Base-by-base conservation (phyloP, 2,113 vertebrate species). In the Lanius ludovicianus region DNA sequence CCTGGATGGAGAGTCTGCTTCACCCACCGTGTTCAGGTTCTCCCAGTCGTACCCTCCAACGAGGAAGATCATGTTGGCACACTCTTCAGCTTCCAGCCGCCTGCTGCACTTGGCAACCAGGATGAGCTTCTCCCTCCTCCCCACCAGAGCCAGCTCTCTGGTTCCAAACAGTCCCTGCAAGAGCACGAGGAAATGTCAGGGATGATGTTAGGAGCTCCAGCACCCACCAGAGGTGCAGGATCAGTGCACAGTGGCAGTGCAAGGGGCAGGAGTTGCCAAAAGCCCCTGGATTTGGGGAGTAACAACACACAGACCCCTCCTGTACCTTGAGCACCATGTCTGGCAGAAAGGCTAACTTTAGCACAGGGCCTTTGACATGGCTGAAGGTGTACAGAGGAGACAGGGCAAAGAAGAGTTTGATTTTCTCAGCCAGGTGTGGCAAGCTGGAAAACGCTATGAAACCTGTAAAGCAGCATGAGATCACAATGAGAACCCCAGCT, bases 401-500 rank as follows among this genome's bases (percentile, higher is more conserved):
- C 97, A 99, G 95, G 20, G 96, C 99, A 25, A 99, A 96, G 94
- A 99, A 99, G 91, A 99, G 84, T 77, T 97, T 98, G 92, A 99
- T 98, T 98, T 98, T 99, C 89, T 96, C 85, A 44, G 98, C 99
- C 88, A 99, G 95, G 7, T 98, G 97, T 4, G 99, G 99, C 91
- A 99, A 98, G 46, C 94, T 98, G 24, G 99, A 99, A 96, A 99
- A 99, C 0, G 98, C 99, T 90, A 99, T 98, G 97, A 99, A 99
- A 57, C 97, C 99, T 99, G 95, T 35, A 67, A 95, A 73, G 60
- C 44, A 42, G 86, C 19, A 44, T 63, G 71, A 78, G n/a, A 65
- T 5, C 60, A 28, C 24, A 65, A 21, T 1, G 3, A 4, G 1
- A 49, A 46, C 9, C 52, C 30, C 56, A 64, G 28, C 14, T 37